Percentiles rank a stretch among this genome's conserved stretches.
These are phyloP conservation scores for Microctenopoma steveboyesi DNA, from an alignment of 2,797 vertebrate genomes.

Conservation along the genomic window DNA sequence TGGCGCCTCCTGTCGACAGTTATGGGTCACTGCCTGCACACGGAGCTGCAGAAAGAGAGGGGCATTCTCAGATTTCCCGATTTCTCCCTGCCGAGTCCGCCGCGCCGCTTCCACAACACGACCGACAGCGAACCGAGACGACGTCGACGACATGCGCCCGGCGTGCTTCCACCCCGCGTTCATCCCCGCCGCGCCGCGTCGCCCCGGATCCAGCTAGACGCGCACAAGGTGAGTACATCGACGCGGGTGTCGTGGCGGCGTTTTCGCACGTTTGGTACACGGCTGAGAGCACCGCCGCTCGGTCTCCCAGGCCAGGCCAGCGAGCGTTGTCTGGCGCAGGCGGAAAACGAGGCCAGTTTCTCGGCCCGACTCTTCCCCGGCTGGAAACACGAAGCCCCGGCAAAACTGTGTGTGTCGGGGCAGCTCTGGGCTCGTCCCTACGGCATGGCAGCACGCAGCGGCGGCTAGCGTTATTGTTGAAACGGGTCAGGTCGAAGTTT, in stretches of 20 bases:
- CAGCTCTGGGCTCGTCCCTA: conserved; percentile 24
- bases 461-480: conserved; percentile 28
- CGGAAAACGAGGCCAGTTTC: conserved; percentile 74
- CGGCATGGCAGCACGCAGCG: conserved; percentile 14
- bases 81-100: conserved; percentile 76
- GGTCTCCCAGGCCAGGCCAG: conserved; percentile 69
- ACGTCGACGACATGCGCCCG: conserved; percentile 51
- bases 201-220: neutral
- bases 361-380: conserved; percentile 65
- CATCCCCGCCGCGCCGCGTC: neutral
- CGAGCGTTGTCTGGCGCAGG: conserved; percentile 71
- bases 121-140: conserved; percentile 64
- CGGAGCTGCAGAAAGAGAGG: conserved; percentile 73
- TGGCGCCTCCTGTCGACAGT: conserved; percentile 76
- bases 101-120: conserved; percentile 70
- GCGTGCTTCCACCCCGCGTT: conserved; percentile 33
- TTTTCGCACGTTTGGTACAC: conserved; percentile 47
- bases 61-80: conserved; percentile 79
- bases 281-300: conserved; percentile 40
- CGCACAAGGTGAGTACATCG: conserved; percentile 64
- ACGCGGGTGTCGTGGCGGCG: conserved; percentile 39
- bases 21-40: conserved; percentile 60
- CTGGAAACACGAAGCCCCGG: conserved; percentile 58
- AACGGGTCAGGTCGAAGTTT: conserved; percentile 58
- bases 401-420: conserved; percentile 34